A percentile compares a stretch with the other conserved stretches of the same genome.
Evolutionary conservation across 2,888 invertebrate genomes (phyloP).

Genomic region (Eupelmus urozonus): DNA sequence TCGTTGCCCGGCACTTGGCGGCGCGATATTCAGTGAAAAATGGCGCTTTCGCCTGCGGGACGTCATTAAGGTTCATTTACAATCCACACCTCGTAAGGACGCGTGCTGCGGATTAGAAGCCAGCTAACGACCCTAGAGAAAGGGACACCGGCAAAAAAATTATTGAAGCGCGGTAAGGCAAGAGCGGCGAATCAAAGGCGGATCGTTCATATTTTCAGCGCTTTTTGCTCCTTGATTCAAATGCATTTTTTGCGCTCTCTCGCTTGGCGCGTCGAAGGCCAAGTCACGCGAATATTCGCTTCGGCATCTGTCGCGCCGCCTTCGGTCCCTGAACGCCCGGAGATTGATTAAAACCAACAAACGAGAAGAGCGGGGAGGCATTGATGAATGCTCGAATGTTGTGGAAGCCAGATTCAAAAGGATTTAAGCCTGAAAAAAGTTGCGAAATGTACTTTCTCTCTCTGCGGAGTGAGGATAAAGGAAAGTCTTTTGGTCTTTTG

Average conservation of each 20-base stretch:
- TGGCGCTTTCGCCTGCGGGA: constrained; percentile 64
- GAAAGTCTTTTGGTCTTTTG: neutral
- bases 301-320: neutral
- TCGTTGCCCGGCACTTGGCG: neutral
- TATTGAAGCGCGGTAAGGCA: constrained; percentile 62
- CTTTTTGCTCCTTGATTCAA: constrained; percentile 73
- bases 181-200: constrained; percentile 61
- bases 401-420: neutral
- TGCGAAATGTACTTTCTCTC: constrained; percentile 9
- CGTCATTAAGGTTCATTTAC: constrained; percentile 74
- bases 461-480: neutral
- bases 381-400: constrained; percentile 26
- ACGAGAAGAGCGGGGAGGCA: neutral
- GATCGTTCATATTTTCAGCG: constrained; percentile 70
- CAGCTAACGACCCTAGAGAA: constrained; percentile 70
- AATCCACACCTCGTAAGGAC: constrained; percentile 74
- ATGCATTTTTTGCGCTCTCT: constrained; percentile 53
- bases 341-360: constrained; percentile 43
- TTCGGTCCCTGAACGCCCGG: neutral
- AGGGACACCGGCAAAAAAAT: constrained; percentile 67
- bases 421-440: neutral
- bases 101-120: constrained; percentile 68
- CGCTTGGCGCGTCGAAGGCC: neutral
- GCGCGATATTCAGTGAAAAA: constrained; percentile 68
- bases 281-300: constrained; percentile 24